A percentile compares a stretch with the other conserved stretches of the same genome.
phyloP scores from a whole-genome alignment of 2,888 invertebrate species.

The Phortica okadai region DNA sequence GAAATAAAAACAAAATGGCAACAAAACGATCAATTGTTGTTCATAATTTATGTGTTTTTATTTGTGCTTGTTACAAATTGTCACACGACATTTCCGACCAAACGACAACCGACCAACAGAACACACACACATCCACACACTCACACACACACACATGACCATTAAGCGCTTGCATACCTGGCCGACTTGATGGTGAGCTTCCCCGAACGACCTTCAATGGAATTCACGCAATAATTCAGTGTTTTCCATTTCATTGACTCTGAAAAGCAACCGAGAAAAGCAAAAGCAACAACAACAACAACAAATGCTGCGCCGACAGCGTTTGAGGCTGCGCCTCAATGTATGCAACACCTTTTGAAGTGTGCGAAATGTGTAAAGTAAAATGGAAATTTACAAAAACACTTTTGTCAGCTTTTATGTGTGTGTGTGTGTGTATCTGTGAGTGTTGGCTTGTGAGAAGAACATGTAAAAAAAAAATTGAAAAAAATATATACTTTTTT shows the following conservation, averaged over 20 bases:
- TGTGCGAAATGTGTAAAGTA: conserved; percentile 9
- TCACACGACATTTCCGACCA: conserved; percentile 28
- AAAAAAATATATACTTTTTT: not conserved
- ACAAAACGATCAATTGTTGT: conserved; percentile 21
- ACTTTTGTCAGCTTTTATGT: not conserved
- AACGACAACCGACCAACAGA: not conserved
- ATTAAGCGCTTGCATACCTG: conserved; percentile 13
- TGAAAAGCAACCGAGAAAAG: conserved; percentile 12
- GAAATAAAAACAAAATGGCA: not conserved
- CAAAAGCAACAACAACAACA: not conserved
- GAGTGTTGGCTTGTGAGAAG: too few species aligned
- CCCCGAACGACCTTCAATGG: conserved; percentile 20
- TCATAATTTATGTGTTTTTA: conserved; percentile 29
- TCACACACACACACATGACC: not conserved
- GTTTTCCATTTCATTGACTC: conserved; percentile 33
- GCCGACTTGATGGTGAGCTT: not conserved
- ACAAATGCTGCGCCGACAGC: not conserved
- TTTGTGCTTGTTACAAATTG: conserved; percentile 28
- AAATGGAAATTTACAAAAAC: not conserved
- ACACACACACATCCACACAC: conserved; percentile 6
- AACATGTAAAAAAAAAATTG: not conserved
- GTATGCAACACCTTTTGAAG: conserved; percentile 32
- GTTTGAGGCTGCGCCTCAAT: conserved; percentile 15
- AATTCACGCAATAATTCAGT: conserved; percentile 34
- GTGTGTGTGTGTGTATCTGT: too few species aligned